Conservation (phyloP, 64 coral and sea anemone species). For the Stylophora pistillata region DNA sequence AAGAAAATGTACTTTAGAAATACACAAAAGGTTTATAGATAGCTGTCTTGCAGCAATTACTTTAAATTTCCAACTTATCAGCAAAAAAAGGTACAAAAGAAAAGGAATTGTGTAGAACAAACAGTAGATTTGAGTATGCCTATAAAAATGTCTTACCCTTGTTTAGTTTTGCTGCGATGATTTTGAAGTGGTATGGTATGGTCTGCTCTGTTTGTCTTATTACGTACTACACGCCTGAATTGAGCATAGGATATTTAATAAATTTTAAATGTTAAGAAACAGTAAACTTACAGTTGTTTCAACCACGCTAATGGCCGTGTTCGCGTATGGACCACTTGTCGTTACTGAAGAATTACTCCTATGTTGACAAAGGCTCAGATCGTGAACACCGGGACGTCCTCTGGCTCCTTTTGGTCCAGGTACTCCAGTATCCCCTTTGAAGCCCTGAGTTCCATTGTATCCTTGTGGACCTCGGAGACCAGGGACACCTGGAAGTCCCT, state of each 20-base stretch:
- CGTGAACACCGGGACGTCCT: slow-evolving; percentile 7
- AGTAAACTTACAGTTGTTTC: slow-evolving; percentile 8
- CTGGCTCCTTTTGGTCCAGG: slow-evolving; percentile 28
- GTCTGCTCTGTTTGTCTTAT: too few relatives aligned
- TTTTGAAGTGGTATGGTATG: too few relatives aligned
- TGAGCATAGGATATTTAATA: too few relatives aligned
- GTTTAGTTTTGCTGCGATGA: too few relatives aligned
- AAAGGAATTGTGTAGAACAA: too few relatives aligned
- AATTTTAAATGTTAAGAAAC: neutral
- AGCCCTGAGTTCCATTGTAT: neutral
- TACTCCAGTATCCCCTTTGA: slow-evolving; percentile 43
- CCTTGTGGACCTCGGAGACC: slow-evolving; percentile 40
- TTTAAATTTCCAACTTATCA: too few relatives aligned
- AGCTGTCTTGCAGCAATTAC: too few relatives aligned
- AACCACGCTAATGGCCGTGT: neutral
- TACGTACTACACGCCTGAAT: too few relatives aligned
- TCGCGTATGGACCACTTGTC: slow-evolving; percentile 26
- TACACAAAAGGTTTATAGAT: neutral
- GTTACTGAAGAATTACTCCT: neutral
- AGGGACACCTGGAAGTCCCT: slow-evolving; percentile 19
- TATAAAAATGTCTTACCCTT: too few relatives aligned
- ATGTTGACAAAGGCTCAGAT: neutral
- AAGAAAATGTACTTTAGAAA: neutral
- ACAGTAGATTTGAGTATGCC: too few relatives aligned
- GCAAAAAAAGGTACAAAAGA: too few relatives aligned